A percentile compares a stretch with the other conserved stretches of the same genome.
These are phyloP conservation scores for Penaeus japonicus DNA, from an alignment of 1,140 invertebrate species.

Conservation along the genomic window DNA sequence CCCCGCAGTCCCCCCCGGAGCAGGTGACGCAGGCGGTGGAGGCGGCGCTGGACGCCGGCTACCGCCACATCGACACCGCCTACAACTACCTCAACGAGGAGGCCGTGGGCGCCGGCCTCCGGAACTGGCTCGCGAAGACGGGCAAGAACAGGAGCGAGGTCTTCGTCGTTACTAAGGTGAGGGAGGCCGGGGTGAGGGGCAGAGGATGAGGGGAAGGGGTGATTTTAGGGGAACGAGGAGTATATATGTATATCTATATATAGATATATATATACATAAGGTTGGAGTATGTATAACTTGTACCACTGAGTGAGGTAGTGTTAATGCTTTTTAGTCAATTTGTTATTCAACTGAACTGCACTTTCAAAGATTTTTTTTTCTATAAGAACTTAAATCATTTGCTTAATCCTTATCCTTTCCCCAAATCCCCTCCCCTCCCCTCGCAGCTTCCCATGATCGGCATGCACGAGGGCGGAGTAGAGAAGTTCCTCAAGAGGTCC, in stretches of 20 bases:
- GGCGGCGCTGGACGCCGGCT: constrained; percentile 74
- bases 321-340: too few species aligned
- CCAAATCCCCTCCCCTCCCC: background rate
- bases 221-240: constrained; percentile 81
- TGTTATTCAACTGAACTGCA: too few species aligned
- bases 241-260: too few species aligned
- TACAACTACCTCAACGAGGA: constrained; percentile 69
- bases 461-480: constrained; percentile 72
- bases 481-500: constrained; percentile 76
- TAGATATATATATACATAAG: too few species aligned
- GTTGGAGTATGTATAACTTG: too few species aligned
- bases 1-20: background rate
- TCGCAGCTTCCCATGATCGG: constrained; percentile 62
- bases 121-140: constrained; percentile 63
- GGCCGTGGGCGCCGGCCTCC: constrained; percentile 64
- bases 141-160: constrained; percentile 72
- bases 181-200: background rate
- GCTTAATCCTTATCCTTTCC: too few species aligned
- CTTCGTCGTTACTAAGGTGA: constrained; percentile 60
- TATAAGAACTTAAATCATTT: background rate
- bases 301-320: constrained; percentile 63
- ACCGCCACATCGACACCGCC: constrained; percentile 77
- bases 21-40: constrained; percentile 67
- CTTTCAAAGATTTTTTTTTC: too few species aligned
- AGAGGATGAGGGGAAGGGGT: constrained; percentile 68